Evolutionary conservation across 2,888 invertebrate genomes (phyloP), one percentile per base, ranked within the genome.

Genomic region (Cryptus armator): DNA sequence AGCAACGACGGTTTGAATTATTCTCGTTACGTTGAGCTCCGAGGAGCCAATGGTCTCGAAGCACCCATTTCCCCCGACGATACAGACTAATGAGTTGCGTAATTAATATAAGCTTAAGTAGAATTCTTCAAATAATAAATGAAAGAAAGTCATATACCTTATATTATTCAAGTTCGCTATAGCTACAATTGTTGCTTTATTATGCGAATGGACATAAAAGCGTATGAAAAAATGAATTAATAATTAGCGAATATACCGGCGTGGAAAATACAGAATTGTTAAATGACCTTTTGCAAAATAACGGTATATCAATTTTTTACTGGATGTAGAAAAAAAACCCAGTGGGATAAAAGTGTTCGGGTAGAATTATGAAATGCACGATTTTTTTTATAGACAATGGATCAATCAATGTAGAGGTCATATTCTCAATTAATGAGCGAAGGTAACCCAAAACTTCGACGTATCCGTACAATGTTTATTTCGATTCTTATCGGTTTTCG

Each of bases 81-180:
- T 43, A 16, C 12, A 32, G 48, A 12, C 62, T 37, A 16, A 48
- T 32, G 74, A 75, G 62, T 48, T 19, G 37, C 62, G 46, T 62
- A 74, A 74, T 74, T 74, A 74, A 74, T 74, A 62, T 74, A 74
- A 62, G 62, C 74, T 48, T 46, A 32, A 64, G 74, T 24, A 46
- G 48, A 59, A 74, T 46, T 62, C 3, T 16, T 32, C 37, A 48
- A 19, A 64, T 75, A 48, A 48, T 48, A 48, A 32, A 75, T 32
- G 19, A 46, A 48, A 62, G 46, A 16, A 6, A 37, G 7, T 37
- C 9, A 37, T 37, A 62, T 12, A 16, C 29, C 14, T n/a, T 24
- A 75, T 9, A n/a, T 10, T 29, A 46, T 3, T 32, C 16, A 56
- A 16, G 32, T 48, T 37, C 46, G 16, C 46, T 3, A 32, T 74